These are phyloP conservation scores for Collichthys lucidus DNA, from an alignment of 2,113 vertebrate species.

Conservation along the genomic window DNA sequence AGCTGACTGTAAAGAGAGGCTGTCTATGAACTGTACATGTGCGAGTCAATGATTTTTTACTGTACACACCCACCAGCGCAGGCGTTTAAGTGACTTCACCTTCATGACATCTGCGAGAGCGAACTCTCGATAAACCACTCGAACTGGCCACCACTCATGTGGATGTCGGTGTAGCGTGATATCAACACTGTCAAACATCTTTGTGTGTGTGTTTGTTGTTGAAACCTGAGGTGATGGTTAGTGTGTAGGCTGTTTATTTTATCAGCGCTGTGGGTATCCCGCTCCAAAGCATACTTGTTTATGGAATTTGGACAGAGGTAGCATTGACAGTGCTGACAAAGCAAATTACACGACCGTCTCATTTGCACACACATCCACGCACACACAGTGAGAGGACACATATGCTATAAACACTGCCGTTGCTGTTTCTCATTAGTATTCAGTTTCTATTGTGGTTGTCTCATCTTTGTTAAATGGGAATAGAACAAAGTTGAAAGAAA, in stretches of 20 bases:
- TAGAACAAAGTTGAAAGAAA: constrained; percentile 29
- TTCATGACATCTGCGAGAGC: constrained; percentile 25
- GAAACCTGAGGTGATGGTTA: constrained; percentile 52
- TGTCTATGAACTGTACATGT: constrained; percentile 8
- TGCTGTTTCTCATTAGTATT: constrained; percentile 50
- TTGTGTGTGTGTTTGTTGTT: constrained; percentile 31
- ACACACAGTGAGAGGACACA: neutral
- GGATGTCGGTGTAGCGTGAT: constrained; percentile 27
- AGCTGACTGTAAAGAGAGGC: constrained; percentile 26
- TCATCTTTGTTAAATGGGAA: constrained; percentile 40
- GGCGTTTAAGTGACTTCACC: constrained; percentile 23
- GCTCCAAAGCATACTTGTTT: constrained; percentile 52
- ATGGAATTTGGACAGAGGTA: constrained; percentile 24
- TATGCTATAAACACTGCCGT: constrained; percentile 13
- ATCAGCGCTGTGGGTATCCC: constrained; percentile 41
- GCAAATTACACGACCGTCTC: constrained; percentile 18
- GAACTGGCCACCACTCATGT: neutral
- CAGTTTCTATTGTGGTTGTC: constrained; percentile 20
- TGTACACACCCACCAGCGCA: neutral
- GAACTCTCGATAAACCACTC: constrained; percentile 30
- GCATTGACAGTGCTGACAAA: constrained; percentile 12
- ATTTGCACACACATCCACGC: constrained; percentile 4
- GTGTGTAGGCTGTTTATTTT: constrained; percentile 55
- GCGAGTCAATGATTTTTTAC: constrained; percentile 1
- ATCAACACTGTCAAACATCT: constrained; percentile 60